Conservation (phyloP, 2,888 invertebrate species). For the Acanthopleura granulata region DNA sequence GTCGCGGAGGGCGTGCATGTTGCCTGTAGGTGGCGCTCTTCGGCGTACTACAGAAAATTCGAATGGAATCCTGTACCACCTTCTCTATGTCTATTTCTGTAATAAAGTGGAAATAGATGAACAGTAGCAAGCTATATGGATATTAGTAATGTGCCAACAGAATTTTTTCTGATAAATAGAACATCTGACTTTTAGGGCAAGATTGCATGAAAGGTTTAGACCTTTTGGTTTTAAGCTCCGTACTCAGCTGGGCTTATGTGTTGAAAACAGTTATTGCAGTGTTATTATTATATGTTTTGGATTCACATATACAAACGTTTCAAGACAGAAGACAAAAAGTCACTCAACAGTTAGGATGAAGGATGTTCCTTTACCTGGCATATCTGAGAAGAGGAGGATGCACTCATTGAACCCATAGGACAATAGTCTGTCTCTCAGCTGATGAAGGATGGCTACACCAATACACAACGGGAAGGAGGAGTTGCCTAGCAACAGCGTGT, state of each 20-base stretch:
- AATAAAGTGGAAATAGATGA: conserved; percentile 24
- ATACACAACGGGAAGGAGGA: conserved; percentile 94
- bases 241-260: too few relatives aligned
- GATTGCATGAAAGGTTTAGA: too few relatives aligned
- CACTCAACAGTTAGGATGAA: too few relatives aligned
- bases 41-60: conserved; percentile 88
- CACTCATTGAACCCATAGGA: conserved; percentile 98
- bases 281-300: too few relatives aligned
- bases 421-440: conserved; percentile 77
- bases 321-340: too few relatives aligned
- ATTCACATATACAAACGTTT: too few relatives aligned
- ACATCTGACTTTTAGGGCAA: too few relatives aligned
- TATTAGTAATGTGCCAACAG: too few relatives aligned
- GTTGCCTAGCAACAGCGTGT: conserved; percentile 92
- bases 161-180: too few relatives aligned
- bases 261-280: too few relatives aligned
- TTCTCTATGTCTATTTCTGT: conserved; percentile 92
- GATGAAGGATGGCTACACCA: conserved; percentile 91
- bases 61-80: conserved; percentile 89
- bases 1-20: conserved; percentile 73
- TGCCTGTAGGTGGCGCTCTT: conserved; percentile 88
- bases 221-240: too few relatives aligned
- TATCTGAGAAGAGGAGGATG: conserved; percentile 96
- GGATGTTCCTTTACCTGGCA: conserved; percentile 76
- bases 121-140: neutral